A percentile compares a stretch with the other conserved stretches of the same genome.
Conservation (phyloP, 2,113 vertebrate genomes). For the Peucedramus taeniatus region DNA sequence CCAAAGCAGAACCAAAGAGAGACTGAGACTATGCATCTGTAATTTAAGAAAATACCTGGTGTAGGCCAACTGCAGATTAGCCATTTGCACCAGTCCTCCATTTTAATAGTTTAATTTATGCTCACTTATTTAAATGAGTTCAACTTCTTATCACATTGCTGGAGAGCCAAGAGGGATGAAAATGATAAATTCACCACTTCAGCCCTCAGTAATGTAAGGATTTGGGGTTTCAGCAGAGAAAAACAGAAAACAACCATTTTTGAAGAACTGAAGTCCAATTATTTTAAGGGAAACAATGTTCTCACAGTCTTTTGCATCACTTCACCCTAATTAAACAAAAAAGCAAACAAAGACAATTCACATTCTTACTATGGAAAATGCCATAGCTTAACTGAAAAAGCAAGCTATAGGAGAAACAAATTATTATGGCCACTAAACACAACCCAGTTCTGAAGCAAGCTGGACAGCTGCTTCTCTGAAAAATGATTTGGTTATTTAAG, state of each 20-base stretch:
- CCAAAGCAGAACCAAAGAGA: neutral
- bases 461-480: neutral
- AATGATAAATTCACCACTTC: neutral
- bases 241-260: neutral
- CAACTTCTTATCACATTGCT: neutral
- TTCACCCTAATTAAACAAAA: neutral
- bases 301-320: neutral
- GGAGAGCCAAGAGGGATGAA: neutral
- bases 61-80: neutral
- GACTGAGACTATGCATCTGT: neutral
- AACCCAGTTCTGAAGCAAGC: neutral
- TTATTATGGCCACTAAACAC: neutral
- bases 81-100: neutral
- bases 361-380: neutral
- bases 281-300: neutral
- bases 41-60: neutral
- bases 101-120: neutral
- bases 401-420: neutral
- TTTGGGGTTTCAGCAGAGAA: neutral
- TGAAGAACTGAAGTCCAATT: neutral
- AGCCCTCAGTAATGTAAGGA: neutral
- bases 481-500: neutral
- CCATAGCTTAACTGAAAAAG: neutral
- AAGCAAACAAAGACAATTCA: neutral
- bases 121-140: neutral